A percentile compares a stretch with the other conserved stretches of the same genome.
phyloP scores from a whole-genome alignment of 2,888 invertebrate genomes.

The Acrobasis suavella region DNA sequence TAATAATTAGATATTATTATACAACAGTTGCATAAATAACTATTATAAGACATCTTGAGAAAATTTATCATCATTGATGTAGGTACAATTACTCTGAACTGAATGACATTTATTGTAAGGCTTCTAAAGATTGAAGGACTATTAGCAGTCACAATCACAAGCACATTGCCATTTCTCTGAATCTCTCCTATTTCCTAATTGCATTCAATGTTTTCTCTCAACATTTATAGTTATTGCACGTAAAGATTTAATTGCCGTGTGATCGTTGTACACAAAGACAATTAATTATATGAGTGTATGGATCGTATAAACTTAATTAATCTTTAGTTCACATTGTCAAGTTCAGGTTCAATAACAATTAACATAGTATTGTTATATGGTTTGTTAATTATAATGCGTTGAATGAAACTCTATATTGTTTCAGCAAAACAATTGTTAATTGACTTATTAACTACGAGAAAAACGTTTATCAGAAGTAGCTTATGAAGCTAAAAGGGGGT shows the following conservation, averaged over 20 bases:
- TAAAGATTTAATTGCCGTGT: neutral
- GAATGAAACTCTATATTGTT: neutral
- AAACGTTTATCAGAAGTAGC: too few species aligned
- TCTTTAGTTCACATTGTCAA: neutral
- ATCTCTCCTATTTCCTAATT: neutral
- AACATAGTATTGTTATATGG: neutral
- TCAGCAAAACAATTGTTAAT: neutral
- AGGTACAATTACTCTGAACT: conserved; percentile 49
- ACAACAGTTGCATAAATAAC: too few species aligned
- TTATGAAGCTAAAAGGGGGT: too few species aligned
- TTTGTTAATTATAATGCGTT: neutral
- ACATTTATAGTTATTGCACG: neutral
- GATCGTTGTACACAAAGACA: neutral
- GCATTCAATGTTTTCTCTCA: neutral
- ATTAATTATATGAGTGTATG: neutral
- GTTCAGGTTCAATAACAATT: conserved; percentile 1
- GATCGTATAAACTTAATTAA: neutral
- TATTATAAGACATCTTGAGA: too few species aligned
- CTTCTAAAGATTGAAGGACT: conserved; percentile 41
- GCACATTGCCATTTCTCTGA: conserved; percentile 15
- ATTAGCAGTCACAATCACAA: conserved; percentile 44
- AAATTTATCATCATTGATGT: conserved; percentile 41
- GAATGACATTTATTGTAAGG: conserved; percentile 47
- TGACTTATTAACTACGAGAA: neutral
- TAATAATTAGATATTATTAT: too few species aligned